phyloP scores from a whole-genome alignment of 2,797 vertebrate species.

The Mus minutoides region DNA sequence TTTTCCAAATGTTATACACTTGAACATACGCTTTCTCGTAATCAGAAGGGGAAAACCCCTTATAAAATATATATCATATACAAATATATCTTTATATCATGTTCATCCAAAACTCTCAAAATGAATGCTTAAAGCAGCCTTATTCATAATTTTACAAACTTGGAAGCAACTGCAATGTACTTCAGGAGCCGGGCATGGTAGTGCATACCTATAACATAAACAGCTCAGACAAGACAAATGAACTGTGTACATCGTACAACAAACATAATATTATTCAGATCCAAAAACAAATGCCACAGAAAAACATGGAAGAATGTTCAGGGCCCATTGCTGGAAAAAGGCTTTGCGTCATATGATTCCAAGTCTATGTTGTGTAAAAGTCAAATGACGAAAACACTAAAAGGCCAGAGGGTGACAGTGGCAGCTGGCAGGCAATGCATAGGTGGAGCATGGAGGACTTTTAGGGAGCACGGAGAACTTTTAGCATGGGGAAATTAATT shows the following conservation, averaged over 20 bases:
- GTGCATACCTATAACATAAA: too few species aligned
- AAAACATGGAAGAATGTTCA: neutral
- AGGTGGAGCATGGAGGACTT: neutral
- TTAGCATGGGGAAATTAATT: neutral
- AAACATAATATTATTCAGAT: neutral
- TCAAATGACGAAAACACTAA: neutral
- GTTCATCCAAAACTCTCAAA: neutral
- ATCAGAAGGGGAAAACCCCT: constrained; percentile 1
- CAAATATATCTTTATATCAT: neutral
- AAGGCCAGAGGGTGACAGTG: neutral
- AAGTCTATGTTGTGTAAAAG: neutral
- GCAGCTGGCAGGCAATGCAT: rapidly evolving
- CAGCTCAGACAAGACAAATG: neutral
- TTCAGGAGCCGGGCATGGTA: neutral
- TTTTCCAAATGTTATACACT: constrained; percentile 60
- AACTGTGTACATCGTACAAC: neutral
- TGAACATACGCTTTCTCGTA: neutral
- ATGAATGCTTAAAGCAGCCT: neutral
- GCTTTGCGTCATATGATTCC: neutral
- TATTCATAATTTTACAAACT: neutral
- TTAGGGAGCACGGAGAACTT: neutral
- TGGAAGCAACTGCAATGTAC: neutral
- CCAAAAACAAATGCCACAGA: neutral
- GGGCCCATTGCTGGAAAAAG: neutral
- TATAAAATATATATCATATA: neutral